Evolutionary conservation across 1,140 invertebrate genomes (phyloP).

Genomic region (Contarinia nasturtii): DNA sequence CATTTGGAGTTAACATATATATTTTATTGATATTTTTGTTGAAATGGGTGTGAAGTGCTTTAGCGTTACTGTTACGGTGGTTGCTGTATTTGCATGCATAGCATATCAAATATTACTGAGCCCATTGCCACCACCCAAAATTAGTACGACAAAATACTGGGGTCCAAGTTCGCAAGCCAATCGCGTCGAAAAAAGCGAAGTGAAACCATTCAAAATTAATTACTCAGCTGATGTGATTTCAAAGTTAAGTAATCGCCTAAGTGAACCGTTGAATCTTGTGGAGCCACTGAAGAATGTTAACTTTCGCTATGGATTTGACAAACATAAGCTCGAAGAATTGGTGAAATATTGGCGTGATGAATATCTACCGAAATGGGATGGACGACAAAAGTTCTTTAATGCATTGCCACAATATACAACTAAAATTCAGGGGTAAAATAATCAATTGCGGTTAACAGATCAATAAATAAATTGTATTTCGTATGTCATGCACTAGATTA

Average conservation of each 20-base stretch:
- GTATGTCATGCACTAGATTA: constrained; percentile 24
- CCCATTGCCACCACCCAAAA: constrained; percentile 15
- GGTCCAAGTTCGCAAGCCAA: constrained; percentile 13
- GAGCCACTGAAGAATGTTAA: constrained; percentile 40
- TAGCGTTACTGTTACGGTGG: no score
- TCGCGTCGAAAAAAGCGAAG: constrained; percentile 11
- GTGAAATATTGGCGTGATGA: constrained; percentile 48
- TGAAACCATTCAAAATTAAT: constrained; percentile 13
- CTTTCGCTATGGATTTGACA: constrained; percentile 63
- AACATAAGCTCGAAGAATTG: constrained; percentile 40
- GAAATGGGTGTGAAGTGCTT: no score
- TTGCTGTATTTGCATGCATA: neutral
- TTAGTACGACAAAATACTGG: constrained; percentile 19
- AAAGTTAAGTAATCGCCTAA: constrained; percentile 10
- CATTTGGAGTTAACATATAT: no score
- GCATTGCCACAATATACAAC: constrained; percentile 53
- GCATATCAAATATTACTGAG: neutral
- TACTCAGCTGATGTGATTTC: constrained; percentile 11
- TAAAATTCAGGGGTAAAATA: constrained; percentile 37
- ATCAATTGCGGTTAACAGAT: neutral
- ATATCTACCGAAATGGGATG: constrained; percentile 47
- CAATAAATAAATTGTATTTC: neutral
- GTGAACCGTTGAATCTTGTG: constrained; percentile 10
- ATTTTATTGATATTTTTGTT: no score
- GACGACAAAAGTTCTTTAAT: constrained; percentile 48